Base-by-base conservation (phyloP, 2,113 vertebrate genomes). In the Ramphastos sulfuratus region DNA sequence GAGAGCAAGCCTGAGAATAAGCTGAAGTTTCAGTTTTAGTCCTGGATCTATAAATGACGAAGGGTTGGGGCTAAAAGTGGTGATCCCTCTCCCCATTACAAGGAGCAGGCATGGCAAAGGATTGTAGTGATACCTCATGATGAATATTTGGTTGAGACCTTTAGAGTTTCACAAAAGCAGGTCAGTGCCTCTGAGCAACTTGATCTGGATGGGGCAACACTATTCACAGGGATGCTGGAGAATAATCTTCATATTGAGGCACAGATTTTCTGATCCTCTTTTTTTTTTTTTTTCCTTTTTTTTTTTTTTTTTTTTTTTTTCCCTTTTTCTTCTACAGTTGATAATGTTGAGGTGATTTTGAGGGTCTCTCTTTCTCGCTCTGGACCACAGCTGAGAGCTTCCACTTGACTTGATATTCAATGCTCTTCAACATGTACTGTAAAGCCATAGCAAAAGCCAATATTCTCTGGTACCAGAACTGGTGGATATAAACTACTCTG, bases 31-130 rank as follows among this genome's bases (percentile, higher is more conserved):
- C 25, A 54, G 8, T 52, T 73, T 82, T 48, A 60, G 9, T 56
- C 89, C 44, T 72, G 58, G 20, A 73, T 69, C 13, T 39, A 50
- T 54, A 94, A 65, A 21, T 58, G 46, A 15, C 65, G 59, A 86
- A 84, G 1, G 1, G 3, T 3, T 60, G 30, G 10, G 5, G 23
- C 1, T 37, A 79, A 79, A 39, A 24, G 19, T 35, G 20, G 15
- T 15, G 80, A 31, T 1, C 2, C 5, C 21, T 75, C 27, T 3
- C 4, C 13, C 10, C 0, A 1, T 20, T 60, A 25, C 7, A 58
- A 54, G 19, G 6, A 7, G 0, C 7, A 80, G 37, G 15, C 21
- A 25, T 80, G 56, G 27, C 13, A 50, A 74, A 58, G 12, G 15
- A 44, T 78, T 1, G 2, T 30, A 54, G 33, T 31, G 31, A 8